Evolutionary conservation across 2,888 invertebrate species (phyloP).

Genomic region (Amphipoea lucens): DNA sequence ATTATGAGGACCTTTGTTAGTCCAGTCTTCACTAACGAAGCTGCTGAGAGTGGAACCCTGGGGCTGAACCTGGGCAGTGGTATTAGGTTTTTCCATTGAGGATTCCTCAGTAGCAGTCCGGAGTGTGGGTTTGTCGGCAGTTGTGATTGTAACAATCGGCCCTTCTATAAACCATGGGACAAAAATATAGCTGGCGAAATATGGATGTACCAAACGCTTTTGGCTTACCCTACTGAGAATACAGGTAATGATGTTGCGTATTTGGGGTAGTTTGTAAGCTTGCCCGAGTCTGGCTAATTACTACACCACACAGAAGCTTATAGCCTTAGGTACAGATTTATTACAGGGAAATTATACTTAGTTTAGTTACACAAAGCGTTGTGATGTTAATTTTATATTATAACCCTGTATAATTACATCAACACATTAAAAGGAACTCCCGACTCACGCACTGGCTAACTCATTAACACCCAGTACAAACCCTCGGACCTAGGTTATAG

Average conservation of each 20-base stretch:
- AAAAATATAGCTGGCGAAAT: neutral
- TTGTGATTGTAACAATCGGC: neutral
- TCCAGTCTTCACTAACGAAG: neutral
- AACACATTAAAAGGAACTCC: too few relatives aligned
- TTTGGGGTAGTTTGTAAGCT: slow-evolving; percentile 17
- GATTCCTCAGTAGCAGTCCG: neutral
- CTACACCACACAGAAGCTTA: slow-evolving; percentile 38
- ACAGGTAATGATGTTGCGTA: neutral
- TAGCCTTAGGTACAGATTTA: neutral
- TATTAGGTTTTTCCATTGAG: neutral
- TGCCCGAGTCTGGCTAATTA: slow-evolving; percentile 28
- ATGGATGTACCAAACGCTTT: neutral
- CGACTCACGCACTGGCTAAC: too few relatives aligned
- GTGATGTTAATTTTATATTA: neutral
- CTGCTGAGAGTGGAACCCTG: neutral
- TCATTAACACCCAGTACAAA: too few relatives aligned
- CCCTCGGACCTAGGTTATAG: too few relatives aligned
- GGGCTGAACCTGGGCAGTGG: neutral
- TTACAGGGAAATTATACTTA: slow-evolving; percentile 22
- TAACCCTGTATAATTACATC: too few relatives aligned
- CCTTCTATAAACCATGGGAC: neutral
- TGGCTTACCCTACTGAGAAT: neutral
- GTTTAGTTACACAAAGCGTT: slow-evolving; percentile 13
- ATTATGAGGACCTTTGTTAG: neutral
- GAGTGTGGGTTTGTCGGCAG: neutral